Base-by-base conservation (phyloP, 2,113 vertebrate species). In the Myotis davidii region DNA sequence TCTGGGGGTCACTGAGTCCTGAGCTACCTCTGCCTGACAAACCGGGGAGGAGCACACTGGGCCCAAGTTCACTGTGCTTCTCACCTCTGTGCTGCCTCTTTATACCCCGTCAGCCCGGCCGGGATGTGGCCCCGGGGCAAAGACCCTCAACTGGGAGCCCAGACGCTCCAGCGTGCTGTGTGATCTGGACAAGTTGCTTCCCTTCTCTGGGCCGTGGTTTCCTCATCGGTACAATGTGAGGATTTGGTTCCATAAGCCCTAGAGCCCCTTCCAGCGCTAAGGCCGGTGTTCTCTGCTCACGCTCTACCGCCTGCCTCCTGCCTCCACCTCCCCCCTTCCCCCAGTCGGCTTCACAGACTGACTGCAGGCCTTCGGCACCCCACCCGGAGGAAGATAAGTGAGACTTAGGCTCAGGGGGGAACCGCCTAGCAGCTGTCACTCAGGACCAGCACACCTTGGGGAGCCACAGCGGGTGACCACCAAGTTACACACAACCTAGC, bases 391-490 rank as follows among this genome's bases (percentile, higher is more conserved):
- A 79, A 27, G n/a, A 39, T 5, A 77, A 16, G 14, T 3, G n/a
- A 81, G 39, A 32, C 73, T 17, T 61, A 78, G 18, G 32, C 34
- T 82, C 89, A 11, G 13, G 9, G 17, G 39, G 59, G 50, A 65
- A 61, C 34, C 45, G 52, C 54, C 17, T 8, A 20, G 5, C 14
- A 5, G 45, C 32, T 48, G 59, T 48, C 65, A 14, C 34, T n/a
- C 48, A 67, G 85, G 65, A 4, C 4, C 29, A 12, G 10, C 27
- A 2, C 0, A 4, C n/a, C 29, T 9, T 3, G 0, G 5, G 42
- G 48, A 52, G 64, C 79, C 1, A 4, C 34, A 12, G 25, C 37
- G 32, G 76, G 85, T 34, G 56, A 21, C 45, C 27, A 50, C 27
- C 70, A 29, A 50, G 50, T 34, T 12, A 72, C 20, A 29, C 16